Base-by-base conservation (phyloP, 2,113 vertebrate genomes). In the Aspidoscelis tigris region DNA sequence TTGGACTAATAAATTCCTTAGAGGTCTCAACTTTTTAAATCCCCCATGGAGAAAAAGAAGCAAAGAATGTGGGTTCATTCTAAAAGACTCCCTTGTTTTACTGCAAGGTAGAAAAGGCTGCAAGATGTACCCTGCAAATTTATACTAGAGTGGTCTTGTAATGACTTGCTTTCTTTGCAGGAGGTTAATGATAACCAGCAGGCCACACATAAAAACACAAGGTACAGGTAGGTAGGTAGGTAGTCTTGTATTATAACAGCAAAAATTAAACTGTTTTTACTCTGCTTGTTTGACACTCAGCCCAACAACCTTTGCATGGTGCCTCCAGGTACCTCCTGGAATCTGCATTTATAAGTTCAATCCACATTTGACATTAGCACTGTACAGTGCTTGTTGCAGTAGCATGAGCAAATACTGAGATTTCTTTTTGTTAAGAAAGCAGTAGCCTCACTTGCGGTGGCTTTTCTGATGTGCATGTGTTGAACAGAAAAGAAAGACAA, bases 31-130 rank as follows among this genome's bases (percentile, higher is more conserved):
- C 50, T 87, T 64, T 91, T 92, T 89, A 93, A 94, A 89, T 91
- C 89, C 83, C 91, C 86, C 84, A 55, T 87, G 87, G 85, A 86
- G 87, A 79, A 80, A 79, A 76, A 81, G 80, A 88, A 89, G 82
- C 89, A 89, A 93, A 94, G 76, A 86, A 78, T 83, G 90, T 87
- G 83, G 85, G 77, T 80, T 86, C 66, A n/a, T 87, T 91, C 88
- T 89, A 11, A 88, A 94, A 92, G 89, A 87, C 82, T 86, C 77
- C 6, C 80, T 92, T 94, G 86, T 87, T 94, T 91, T 92, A 86
- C 88, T 82, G 88, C 87, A 86, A 84, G 44, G 87, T 83, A 92
- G 87, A 93, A 93, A 94, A 89, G 87, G 58, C 87, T 91, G 80
- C 81, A 89, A 88, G 88, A 90, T 89, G 88, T 91, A 84, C 79